Conservation (phyloP, 2,113 vertebrate genomes). For the Xenopus borealis region DNA sequence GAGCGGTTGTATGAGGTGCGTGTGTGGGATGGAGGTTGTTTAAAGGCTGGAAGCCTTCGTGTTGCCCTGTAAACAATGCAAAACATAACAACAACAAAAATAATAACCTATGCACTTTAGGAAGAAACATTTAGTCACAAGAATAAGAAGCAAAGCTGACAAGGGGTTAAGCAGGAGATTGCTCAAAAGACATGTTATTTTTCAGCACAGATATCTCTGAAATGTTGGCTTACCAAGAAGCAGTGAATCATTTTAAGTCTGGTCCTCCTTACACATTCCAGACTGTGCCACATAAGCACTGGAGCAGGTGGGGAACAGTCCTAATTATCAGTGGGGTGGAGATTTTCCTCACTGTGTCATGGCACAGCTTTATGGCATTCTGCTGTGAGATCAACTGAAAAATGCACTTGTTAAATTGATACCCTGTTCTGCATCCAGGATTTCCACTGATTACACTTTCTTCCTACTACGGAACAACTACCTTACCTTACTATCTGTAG, state of each 20-base stretch:
- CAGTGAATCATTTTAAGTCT: conserved; percentile 36
- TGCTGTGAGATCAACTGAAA: not conserved
- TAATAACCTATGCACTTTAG: no score
- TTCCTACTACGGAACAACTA: no score
- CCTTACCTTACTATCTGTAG: no score
- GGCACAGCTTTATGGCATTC: not conserved
- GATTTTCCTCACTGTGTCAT: not conserved
- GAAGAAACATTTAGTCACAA: no score
- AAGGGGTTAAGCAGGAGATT: not conserved
- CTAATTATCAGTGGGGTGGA: conserved; percentile 6
- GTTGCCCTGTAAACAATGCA: no score
- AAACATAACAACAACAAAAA: no score
- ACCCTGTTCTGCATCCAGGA: no score
- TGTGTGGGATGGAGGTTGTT: no score
- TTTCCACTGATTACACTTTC: no score
- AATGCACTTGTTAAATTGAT: not conserved
- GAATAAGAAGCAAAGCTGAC: not conserved
- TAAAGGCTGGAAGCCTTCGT: no score
- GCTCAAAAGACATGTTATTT: conserved; percentile 12
- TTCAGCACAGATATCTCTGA: conserved; percentile 27
- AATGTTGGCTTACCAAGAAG: conserved; percentile 24
- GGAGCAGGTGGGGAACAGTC: conserved; percentile 26
- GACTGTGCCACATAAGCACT: conserved; percentile 23
- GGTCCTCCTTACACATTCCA: conserved; percentile 42
- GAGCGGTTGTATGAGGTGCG: no score